Conservation (phyloP, 2,797 vertebrate species). For the Botia kubotai region DNA sequence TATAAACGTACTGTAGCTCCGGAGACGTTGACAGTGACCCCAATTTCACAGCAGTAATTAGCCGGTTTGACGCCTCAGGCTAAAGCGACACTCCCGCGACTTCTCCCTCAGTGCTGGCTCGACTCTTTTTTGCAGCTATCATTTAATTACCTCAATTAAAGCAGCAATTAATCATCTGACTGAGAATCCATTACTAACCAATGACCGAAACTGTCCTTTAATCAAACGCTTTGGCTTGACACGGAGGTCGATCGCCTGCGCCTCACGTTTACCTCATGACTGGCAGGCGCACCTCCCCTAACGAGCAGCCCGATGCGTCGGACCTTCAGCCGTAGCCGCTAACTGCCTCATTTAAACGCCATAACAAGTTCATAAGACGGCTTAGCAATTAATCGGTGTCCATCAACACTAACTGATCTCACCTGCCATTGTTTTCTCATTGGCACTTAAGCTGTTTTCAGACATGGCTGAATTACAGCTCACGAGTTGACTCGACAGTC, state of each 20-base stretch:
- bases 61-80: conserved; percentile 34
- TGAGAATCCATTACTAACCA: conserved; percentile 47
- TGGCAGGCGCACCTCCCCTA: conserved; percentile 66
- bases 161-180: conserved; percentile 55
- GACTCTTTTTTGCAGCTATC: conserved; percentile 46
- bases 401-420: conserved; percentile 66
- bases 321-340: conserved; percentile 66
- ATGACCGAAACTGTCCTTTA: conserved; percentile 51
- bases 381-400: conserved; percentile 60
- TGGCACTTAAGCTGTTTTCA: neutral
- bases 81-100: conserved; percentile 15
- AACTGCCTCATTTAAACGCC: conserved; percentile 70
- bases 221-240: conserved; percentile 46
- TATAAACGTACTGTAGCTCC: conserved; percentile 9
- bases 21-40: conserved; percentile 42
- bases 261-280: conserved; percentile 58
- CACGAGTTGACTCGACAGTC: neutral
- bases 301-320: conserved; percentile 65
- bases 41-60: conserved; percentile 52
- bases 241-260: conserved; percentile 36
- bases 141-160: conserved; percentile 48
- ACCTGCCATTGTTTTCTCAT: conserved; percentile 66
- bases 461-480: conserved; percentile 5
- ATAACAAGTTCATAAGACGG: conserved; percentile 61
- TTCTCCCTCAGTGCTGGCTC: conserved; percentile 35